phyloP scores from a whole-genome alignment of 2,888 invertebrate species.

The Amphipyra tragopoginis region DNA sequence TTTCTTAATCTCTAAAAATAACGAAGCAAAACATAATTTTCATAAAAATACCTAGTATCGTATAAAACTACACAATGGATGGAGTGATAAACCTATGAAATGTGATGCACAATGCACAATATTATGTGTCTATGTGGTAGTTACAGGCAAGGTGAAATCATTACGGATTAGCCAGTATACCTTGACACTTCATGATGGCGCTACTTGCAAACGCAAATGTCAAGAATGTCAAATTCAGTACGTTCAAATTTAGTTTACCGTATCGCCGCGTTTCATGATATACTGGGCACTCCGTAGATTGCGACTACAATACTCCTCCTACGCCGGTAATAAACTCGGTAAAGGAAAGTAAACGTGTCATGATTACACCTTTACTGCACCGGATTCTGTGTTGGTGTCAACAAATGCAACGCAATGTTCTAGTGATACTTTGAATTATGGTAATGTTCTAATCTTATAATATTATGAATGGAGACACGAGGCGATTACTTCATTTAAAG shows the following conservation, averaged over 20 bases:
- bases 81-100: not conserved
- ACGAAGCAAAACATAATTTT: no score
- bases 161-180: not conserved
- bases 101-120: not conserved
- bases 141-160: slow-evolving; percentile 7
- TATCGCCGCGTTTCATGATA: no score
- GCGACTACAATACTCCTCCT: slow-evolving; percentile 46
- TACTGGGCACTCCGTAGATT: slow-evolving; percentile 7
- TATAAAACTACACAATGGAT: not conserved
- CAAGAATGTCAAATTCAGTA: no score
- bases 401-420: slow-evolving; percentile 14
- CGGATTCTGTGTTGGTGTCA: slow-evolving; percentile 14
- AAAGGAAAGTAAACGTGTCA: slow-evolving; percentile 53
- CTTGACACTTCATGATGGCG: no score
- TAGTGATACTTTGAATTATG: slow-evolving; percentile 7
- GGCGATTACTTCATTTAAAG: not conserved
- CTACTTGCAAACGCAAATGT: no score
- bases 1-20: no score
- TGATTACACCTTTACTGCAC: slow-evolving; percentile 57
- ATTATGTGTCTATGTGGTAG: not conserved
- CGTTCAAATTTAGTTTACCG: no score
- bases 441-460: slow-evolving; percentile 5
- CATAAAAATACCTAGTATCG: no score
- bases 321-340: slow-evolving; percentile 56
- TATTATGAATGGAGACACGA: not conserved